Evolutionary conservation across 1,140 invertebrate genomes (phyloP).

Genomic region (Drepana arcuata): DNA sequence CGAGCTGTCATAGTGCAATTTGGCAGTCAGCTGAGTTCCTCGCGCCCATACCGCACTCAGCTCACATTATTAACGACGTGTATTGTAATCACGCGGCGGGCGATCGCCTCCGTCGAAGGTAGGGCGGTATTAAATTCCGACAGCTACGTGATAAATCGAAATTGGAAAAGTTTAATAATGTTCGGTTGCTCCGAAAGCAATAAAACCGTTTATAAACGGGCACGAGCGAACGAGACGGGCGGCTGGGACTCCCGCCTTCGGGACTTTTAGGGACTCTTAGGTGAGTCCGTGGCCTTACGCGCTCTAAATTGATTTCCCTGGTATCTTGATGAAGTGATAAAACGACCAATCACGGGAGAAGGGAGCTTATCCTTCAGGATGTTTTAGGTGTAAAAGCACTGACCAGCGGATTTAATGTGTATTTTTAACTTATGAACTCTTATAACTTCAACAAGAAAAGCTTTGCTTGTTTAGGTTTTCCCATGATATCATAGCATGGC

Average conservation of each 20-base stretch:
- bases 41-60: slow-evolving; percentile 20
- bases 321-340: slow-evolving; percentile 52
- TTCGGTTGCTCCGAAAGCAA: slow-evolving; percentile 72
- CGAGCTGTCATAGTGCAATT: too few species aligned
- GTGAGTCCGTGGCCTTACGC: slow-evolving; percentile 47
- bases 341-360: slow-evolving; percentile 16
- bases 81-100: slow-evolving; percentile 70
- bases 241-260: slow-evolving; percentile 59
- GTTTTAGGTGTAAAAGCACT: too few species aligned
- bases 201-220: slow-evolving; percentile 72
- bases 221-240: slow-evolving; percentile 66
- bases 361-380: slow-evolving; percentile 6
- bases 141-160: slow-evolving; percentile 73
- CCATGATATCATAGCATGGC: too few species aligned
- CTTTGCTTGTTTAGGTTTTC: too few species aligned
- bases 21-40: slow-evolving; percentile 22
- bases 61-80: slow-evolving; percentile 68
- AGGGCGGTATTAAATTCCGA: slow-evolving; percentile 72
- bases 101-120: slow-evolving; percentile 69
- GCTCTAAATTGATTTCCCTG: slow-evolving; percentile 56
- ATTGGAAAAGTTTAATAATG: slow-evolving; percentile 73
- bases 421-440: too few species aligned
- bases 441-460: too few species aligned
- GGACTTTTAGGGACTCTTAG: slow-evolving; percentile 67
- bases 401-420: too few species aligned